A percentile compares a stretch with the other conserved stretches of the same genome.
Evolutionary conservation across 2,113 vertebrate genomes (phyloP).

Genomic region (Oreamnos americanus): DNA sequence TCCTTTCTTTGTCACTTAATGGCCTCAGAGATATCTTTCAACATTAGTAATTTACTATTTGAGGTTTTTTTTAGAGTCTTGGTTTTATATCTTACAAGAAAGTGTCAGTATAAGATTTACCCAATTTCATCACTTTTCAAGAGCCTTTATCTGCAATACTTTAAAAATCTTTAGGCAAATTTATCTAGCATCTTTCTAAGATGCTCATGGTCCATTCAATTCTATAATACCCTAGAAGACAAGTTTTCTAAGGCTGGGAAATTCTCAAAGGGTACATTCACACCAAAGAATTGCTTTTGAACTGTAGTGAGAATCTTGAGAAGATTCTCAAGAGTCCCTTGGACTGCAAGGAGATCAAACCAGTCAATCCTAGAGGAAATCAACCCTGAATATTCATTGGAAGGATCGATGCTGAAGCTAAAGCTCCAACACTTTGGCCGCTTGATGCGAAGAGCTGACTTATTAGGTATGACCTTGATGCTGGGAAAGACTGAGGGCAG

Average conservation of each 20-base stretch:
- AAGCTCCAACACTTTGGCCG: not conserved
- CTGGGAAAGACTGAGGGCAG: not conserved
- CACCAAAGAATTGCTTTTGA: not conserved
- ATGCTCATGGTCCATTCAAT: not conserved
- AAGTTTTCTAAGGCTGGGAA: not conserved
- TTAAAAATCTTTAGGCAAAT: not conserved
- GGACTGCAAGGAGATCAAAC: not conserved
- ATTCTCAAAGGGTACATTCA: not conserved
- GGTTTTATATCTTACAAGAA: not conserved
- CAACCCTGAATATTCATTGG: not conserved
- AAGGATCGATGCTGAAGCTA: not conserved
- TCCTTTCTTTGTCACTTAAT: not conserved
- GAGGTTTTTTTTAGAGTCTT: not conserved
- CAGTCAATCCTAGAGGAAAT: not conserved
- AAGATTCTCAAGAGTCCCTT: not conserved
- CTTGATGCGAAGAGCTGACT: not conserved
- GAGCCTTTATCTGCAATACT: not conserved
- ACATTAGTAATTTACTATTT: not conserved
- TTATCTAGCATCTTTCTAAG: not conserved
- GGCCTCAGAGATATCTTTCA: not conserved
- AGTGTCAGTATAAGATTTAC: not conserved
- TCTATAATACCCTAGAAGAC: not conserved
- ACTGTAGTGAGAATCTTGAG: not conserved
- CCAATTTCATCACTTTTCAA: not conserved
- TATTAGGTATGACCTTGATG: not conserved